Percentiles rank a stretch among this genome's conserved stretches.
Conservation (phyloP, 2,888 invertebrate genomes). For the Andrena marginata region DNA sequence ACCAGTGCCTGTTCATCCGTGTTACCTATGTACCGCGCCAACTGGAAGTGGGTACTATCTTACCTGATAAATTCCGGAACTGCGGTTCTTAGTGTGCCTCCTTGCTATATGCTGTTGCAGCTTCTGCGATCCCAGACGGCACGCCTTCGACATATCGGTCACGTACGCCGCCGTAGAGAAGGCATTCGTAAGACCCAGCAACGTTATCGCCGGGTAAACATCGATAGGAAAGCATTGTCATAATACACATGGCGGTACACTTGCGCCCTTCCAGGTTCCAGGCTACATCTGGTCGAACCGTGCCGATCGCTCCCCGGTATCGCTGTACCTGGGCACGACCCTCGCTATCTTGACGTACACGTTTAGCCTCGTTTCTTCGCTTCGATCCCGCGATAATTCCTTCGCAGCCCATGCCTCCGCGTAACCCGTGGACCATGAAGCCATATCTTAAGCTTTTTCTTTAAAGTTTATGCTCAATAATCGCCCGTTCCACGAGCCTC, state of each 20-base stretch:
- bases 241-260: conserved; percentile 54
- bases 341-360: conserved; percentile 50
- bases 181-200: conserved; percentile 56
- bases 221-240: conserved; percentile 69
- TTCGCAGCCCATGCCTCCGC: background rate
- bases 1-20: conserved; percentile 42
- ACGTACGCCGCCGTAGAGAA: conserved; percentile 61
- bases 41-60: conserved; percentile 48
- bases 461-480: background rate
- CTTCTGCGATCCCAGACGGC: conserved; percentile 45
- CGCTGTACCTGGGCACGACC: conserved; percentile 46
- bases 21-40: conserved; percentile 32
- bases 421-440: conserved; percentile 28
- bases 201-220: conserved; percentile 68
- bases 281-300: conserved; percentile 46
- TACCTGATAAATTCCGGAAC: conserved; percentile 60
- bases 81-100: conserved; percentile 43
- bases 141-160: conserved; percentile 65
- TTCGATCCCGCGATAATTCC: conserved; percentile 56
- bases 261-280: conserved; percentile 31
- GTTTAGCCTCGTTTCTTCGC: conserved; percentile 57
- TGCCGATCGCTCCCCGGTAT: conserved; percentile 46
- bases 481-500: background rate
- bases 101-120: conserved; percentile 31
- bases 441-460: background rate